Evolutionary conservation across 1,140 invertebrate species (phyloP), one percentile per base, ranked within the genome.

Genomic region (Asobara japonica): DNA sequence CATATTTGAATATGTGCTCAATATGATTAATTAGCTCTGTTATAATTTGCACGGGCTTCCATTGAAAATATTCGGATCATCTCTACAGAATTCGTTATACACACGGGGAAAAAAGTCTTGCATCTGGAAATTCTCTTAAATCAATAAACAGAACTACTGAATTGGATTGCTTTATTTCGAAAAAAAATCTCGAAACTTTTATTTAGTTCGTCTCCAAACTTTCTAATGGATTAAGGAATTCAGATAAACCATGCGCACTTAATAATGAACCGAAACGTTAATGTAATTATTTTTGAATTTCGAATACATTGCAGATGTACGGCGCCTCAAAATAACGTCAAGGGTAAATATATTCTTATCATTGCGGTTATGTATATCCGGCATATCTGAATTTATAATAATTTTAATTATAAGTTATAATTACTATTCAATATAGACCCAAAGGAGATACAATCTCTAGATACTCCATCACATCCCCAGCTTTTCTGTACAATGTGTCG

Each of bases 1-100:
- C 10, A 13, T n/a, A 11, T 4, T 11, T 41, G 36, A 41, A 13
- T n/a, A 41, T 25, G 66, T 16, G 71, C 76, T 80, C 78, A 77
- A 81, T 82, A 81, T 78, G 78, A 82, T 81, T 82, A 83, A 82
- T 83, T 82, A 79, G 70, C 67, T 79, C 72, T 77, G 75, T 68
- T 78, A 79, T 80, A 74, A 79, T 83, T 82, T 74, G 79, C 78
- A 10, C 62, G 33, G 71, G 60, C 74, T 79, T 77, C 75, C 76
- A 73, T 71, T 66, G 79, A 78, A 77, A 77, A 69, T 72, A 65
- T 72, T 72, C n/a, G n/a, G n/a, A n/a, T n/a, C n/a, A n/a, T n/a
- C n/a, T n/a, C n/a, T n/a, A n/a, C n/a, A n/a, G n/a, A n/a, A n/a
- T n/a, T n/a, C n/a, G n/a, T n/a, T n/a, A n/a, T n/a, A n/a, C n/a